A percentile compares a stretch with the other conserved stretches of the same genome.
These are phyloP conservation scores for Hirundo rustica DNA, from an alignment of 2,797 vertebrate genomes.

Conservation along the genomic window DNA sequence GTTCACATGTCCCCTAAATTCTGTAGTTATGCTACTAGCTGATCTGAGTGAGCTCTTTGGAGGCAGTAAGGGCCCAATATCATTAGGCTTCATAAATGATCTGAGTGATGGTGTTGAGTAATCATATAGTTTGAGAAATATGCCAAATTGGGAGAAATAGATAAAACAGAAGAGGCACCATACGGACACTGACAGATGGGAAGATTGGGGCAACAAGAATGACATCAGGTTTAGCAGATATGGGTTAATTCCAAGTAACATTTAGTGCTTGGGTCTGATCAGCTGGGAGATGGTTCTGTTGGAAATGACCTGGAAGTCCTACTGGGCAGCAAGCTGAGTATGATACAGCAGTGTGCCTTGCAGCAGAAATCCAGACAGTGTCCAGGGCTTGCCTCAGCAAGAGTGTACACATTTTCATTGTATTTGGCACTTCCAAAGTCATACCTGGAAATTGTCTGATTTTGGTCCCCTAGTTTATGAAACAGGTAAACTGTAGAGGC, in stretches of 20 bases:
- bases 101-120: background rate
- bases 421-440: background rate
- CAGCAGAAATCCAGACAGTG: background rate
- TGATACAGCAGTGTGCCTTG: background rate
- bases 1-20: background rate
- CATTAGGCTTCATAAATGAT: background rate
- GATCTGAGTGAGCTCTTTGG: background rate
- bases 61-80: background rate
- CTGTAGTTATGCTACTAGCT: background rate
- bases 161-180: background rate
- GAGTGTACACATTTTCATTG: background rate
- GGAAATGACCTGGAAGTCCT: background rate
- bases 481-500: background rate
- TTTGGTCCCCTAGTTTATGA: background rate
- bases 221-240: background rate
- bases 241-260: background rate
- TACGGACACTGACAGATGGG: background rate
- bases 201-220: background rate
- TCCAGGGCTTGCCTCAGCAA: background rate
- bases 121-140: background rate
- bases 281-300: background rate
- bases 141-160: background rate
- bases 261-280: background rate
- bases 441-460: background rate
- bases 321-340: background rate